Evolutionary conservation across 2,797 vertebrate species (phyloP), one percentile per base, ranked within the genome.

Genomic region (Poecilia gillii): DNA sequence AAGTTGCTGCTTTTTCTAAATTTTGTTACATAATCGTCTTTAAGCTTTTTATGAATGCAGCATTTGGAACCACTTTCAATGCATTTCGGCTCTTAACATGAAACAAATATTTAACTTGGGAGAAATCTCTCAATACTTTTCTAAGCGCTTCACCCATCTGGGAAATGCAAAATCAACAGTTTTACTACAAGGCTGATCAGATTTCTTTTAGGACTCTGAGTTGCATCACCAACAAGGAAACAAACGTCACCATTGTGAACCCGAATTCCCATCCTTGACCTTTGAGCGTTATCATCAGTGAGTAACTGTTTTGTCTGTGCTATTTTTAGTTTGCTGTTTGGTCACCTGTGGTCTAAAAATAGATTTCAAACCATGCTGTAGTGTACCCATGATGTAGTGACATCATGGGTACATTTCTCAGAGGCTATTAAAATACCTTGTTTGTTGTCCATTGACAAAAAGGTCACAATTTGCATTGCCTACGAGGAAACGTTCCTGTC

Each of bases 201-300:
- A n/a, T 25, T 36, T 33, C 11, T 23, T 36, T 33, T 13, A 57
- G 1, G 33, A 31, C 18, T 20, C 3, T 3, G 9, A 45, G 5
- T 59, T 59, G 76, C 68, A 36, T 46, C 76, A 71, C 28, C 39
- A 46, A 41, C 25, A 36, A 59, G 68, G 68, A 46, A 72, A 14
- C 16, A 13, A 11, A 2, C 6, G 18, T 33, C 18, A 25, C 11
- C 64, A 68, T 39, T 25, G 23, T 41, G n/a, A 39, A 66, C 43
- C 11, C 51, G 28, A 45, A 20, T 41, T 12, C 2, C 14, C 20
- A 4, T 2, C 6, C 7, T 25, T 36, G 18, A 14, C 28, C 9
- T 6, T 36, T 18, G 6, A 7, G 6, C 6, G 2, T 11, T 8
- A 5, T 51, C 9, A 13, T 76, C n/a, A 64, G 23, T 31, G 8